Base-by-base conservation (phyloP, 2,113 vertebrate species). In the Mastomys natalensis region DNA sequence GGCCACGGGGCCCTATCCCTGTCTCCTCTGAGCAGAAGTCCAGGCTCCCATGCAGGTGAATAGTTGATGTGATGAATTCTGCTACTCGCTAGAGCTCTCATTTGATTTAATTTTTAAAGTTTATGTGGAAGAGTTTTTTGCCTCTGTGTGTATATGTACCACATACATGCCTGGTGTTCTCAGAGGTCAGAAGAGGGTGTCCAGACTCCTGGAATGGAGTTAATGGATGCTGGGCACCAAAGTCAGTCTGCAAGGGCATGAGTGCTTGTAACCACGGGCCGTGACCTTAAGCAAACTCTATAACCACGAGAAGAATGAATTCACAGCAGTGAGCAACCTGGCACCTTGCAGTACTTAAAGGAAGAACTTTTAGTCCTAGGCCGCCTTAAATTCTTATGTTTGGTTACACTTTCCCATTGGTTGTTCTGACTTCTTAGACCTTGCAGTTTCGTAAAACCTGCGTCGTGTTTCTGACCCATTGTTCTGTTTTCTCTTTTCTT, bases 21-120 rank as follows among this genome's bases (percentile, higher is more conserved):
- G n/a, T 98, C 98, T 98, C 94, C 98, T 97, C 97, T 98, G 93
- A 98, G 98, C 96, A 98, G 98, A 97, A 98, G 98, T 89, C 98
- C 98, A 82, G 95, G 98, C 94, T 98, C 97, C 94, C 98, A 97
- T 91, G 93, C 98, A 98, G 98, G 99, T 99, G 97, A 96, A 51
- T 66, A n/a, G 37, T 76, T 92, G 72, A 17, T 15, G 77, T 94
- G 74, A 48, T 78, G 12, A 87, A 66, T 87, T 55, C 77, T 87
- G 31, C 58, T 48, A 58, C 1, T 40, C 37, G 6, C 29, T 37
- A 95, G 53, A 80, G 37, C 73, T 92, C 80, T 45, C 29, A 11
- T 84, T 43, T 62, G 55, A 62, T 84, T 37, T 81, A 81, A n/a
- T 81, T 26, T 82, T 40, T 40, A 29, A 60, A 26, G 26, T 74